Conservation (phyloP, 2,113 vertebrate species). For the Mungos mungo region DNA sequence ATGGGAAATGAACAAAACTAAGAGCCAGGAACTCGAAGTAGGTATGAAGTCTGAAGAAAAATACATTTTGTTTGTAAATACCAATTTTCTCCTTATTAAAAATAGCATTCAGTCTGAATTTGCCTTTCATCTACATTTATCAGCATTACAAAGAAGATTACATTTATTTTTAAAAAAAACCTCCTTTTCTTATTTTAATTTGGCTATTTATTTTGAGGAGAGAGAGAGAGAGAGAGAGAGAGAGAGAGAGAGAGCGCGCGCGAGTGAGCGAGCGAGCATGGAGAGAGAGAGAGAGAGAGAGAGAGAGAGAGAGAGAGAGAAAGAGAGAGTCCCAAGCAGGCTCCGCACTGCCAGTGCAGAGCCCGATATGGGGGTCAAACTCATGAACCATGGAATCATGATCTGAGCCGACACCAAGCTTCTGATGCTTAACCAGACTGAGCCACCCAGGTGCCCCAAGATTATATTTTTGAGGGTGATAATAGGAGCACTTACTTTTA, state of each 20-base stretch:
- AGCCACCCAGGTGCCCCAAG: background rate
- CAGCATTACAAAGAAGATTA: background rate
- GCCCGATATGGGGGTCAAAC: background rate
- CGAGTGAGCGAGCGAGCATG: background rate
- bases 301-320: background rate
- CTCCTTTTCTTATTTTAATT: too few species aligned
- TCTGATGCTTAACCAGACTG: background rate
- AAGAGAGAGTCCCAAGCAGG: background rate
- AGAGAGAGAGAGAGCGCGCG: background rate
- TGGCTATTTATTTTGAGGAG: background rate
- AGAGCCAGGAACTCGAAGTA: background rate
- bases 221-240: background rate
- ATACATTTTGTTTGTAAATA: slow-evolving; percentile 4
- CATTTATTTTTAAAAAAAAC: background rate
- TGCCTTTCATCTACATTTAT: slow-evolving; percentile 9
- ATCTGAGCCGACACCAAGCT: background rate
- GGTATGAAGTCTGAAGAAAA: background rate
- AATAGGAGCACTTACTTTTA: background rate
- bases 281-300: background rate
- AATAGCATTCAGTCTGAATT: background rate
- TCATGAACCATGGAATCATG: background rate
- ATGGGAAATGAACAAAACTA: background rate
- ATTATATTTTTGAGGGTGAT: background rate
- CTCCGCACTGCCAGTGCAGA: background rate
- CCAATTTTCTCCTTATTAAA: slow-evolving; percentile 15